Base-by-base conservation (phyloP, 2,113 vertebrate species). In the Marcusenius ussheri region DNA sequence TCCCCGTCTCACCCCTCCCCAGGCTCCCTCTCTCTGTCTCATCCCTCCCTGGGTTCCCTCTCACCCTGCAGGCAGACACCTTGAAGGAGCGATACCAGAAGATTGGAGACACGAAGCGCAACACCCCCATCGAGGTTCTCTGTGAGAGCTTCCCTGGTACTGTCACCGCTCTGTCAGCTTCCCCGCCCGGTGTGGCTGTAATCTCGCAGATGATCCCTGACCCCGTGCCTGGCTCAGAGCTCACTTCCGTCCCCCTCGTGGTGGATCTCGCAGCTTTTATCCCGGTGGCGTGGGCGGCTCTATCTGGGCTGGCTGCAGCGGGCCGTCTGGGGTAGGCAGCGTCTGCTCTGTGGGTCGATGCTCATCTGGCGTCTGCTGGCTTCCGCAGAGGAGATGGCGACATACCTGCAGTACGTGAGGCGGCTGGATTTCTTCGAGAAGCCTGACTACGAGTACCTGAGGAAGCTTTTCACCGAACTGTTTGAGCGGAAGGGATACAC, bases 21-120 rank as follows among this genome's bases (percentile, higher is more conserved):
- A 13, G 62, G n/a, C 3, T 31, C 27, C n/a, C 62, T 5, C 3
- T 31, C 3, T 24, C n/a, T 4, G 8, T 42, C 87, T 39, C 31
- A 62, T 15, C 24, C 2, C 0, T 70, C 27, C 35, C 42, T 0
- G 91, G 58, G 91, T 88, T 35, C 85, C 88, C 70, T 27, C 49
- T 62, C 92, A 42, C 90, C 9, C 92, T 95, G 86, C 93, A 99
- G 98, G 98, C 98, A 62, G 98, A 99, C 95, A 99, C 98, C 2
- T 96, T 99, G 89, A 99, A 99, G 95, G 98, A 99, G 92, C 96
- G 98, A 95, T 99, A 99, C 94, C 98, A 99, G 95, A 99, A 99
- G 95, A 99, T 99, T 46, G 98, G 98, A 90, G 98, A 99, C 95
- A 99, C 98, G 74, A 99, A 99, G 95, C 96, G 98, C 94, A 99